These are phyloP conservation scores for Brachyptera putata DNA, from an alignment of 2,888 invertebrate species.

Conservation along the genomic window DNA sequence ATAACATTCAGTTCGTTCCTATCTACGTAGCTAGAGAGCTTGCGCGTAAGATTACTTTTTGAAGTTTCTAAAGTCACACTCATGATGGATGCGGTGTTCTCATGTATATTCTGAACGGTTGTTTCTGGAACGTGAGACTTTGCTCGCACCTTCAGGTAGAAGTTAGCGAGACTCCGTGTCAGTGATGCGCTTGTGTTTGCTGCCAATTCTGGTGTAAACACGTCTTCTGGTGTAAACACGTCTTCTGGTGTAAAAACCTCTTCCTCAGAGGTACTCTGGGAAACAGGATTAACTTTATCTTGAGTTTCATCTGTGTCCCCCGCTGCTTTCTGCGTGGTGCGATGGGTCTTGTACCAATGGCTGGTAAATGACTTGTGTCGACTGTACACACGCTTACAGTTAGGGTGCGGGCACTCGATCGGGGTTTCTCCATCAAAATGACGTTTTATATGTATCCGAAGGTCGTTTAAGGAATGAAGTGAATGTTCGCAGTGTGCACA, in stretches of 20 bases:
- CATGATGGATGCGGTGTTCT: neutral
- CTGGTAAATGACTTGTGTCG: neutral
- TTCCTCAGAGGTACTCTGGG: too few species aligned
- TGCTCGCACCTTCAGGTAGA: neutral
- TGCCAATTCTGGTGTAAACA: neutral
- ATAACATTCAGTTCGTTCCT: neutral
- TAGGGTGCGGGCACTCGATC: neutral
- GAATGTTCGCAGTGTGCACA: neutral
- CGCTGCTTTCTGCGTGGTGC: neutral
- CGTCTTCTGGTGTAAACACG: neutral
- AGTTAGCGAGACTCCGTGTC: neutral
- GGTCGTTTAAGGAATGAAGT: neutral
- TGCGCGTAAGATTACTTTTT: neutral
- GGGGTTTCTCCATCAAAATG: neutral
- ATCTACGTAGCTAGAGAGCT: neutral
- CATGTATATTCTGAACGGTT: neutral
- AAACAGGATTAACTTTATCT: too few species aligned
- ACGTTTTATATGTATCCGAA: neutral
- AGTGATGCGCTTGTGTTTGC: neutral
- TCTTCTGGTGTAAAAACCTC: neutral
- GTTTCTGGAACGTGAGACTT: constrained; percentile 3
- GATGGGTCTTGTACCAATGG: neutral
- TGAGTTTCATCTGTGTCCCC: too few species aligned
- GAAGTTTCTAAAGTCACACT: neutral
- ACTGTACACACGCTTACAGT: neutral